These are phyloP conservation scores for Beroe ovata DNA, from an alignment of 37 sponge, comb jelly and placozoan species.

Conservation along the genomic window DNA sequence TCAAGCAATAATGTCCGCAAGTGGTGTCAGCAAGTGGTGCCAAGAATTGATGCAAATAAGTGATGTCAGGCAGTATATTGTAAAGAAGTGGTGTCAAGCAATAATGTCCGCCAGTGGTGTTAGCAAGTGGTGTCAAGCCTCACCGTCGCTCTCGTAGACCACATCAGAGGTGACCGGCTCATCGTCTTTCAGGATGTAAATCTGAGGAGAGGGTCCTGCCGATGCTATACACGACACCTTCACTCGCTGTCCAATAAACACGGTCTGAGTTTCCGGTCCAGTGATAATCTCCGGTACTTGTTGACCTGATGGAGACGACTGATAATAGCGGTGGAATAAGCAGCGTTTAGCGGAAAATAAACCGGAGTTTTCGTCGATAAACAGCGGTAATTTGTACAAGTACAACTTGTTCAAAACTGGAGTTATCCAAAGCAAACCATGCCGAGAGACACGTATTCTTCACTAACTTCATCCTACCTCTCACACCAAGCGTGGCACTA, in stretches of 20 bases:
- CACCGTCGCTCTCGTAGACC: not conserved
- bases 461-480: no score
- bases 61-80: not conserved
- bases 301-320: not conserved
- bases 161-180: constrained; percentile 3
- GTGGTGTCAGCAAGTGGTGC: not conserved
- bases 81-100: no score
- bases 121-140: no score
- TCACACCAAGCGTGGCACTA: not conserved
- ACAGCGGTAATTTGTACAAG: no score
- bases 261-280: not conserved
- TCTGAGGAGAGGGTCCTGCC: constrained; percentile 17
- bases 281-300: constrained; percentile 6
- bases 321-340: no score
- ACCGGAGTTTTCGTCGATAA: no score
- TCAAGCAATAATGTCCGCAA: not conserved
- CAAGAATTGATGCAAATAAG: not conserved
- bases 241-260: constrained; percentile 3
- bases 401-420: no score
- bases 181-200: constrained; percentile 31
- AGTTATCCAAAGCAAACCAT: not conserved
- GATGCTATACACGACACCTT: constrained; percentile 5
- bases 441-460: not conserved
- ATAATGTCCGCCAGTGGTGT: no score
- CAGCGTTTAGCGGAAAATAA: not conserved